Base-by-base conservation (phyloP, 1,140 invertebrate species). In the Galleria mellonella region DNA sequence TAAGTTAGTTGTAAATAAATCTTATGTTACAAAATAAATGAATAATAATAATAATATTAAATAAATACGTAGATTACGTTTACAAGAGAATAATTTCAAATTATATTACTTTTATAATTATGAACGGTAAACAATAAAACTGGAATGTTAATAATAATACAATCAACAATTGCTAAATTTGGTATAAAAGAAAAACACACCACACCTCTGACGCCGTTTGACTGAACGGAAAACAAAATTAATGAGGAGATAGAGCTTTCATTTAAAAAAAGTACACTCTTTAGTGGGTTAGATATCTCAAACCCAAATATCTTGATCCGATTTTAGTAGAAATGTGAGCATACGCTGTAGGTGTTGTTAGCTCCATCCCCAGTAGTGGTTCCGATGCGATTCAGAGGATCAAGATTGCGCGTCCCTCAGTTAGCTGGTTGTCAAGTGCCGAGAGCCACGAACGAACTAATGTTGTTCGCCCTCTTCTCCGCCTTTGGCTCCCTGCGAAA, bases 391-490 rank as follows among this genome's bases (percentile, higher is more conserved):
- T 59, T 60, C 53, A 55, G 62, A 71, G 77, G 76, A 81, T 73
- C 76, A 67, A 76, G 69, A 75, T 67, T 49, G 65, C 62, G 71
- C 76, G 74, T 78, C 67, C 74, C 78, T 83, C 76, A 82, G 70
- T 83, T 66, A 55, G 82, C 75, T 72, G 84, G 77, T 86, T 87
- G 86, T 87, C 86, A 87, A 83, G 86, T 87, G 76, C 84, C 83
- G 70, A 87, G 86, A 74, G 83, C 75, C 69, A 87, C 78, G 74
- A 83, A 87, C 60, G 86, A 85, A 62, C 65, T 87, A 87, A 87
- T 86, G 84, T 67, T 87, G 86, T 83, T 87, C 84, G 81, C 67
- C 65, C 86, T 87, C 86, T 87, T 87, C 84, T 87, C 86, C 86
- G 81, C 77, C 72, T 87, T 87, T 87, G 84, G 82, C 79, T 87